phyloP scores from a whole-genome alignment of 2,113 vertebrate species.

The Sinocyclocheilus anophthalmus region DNA sequence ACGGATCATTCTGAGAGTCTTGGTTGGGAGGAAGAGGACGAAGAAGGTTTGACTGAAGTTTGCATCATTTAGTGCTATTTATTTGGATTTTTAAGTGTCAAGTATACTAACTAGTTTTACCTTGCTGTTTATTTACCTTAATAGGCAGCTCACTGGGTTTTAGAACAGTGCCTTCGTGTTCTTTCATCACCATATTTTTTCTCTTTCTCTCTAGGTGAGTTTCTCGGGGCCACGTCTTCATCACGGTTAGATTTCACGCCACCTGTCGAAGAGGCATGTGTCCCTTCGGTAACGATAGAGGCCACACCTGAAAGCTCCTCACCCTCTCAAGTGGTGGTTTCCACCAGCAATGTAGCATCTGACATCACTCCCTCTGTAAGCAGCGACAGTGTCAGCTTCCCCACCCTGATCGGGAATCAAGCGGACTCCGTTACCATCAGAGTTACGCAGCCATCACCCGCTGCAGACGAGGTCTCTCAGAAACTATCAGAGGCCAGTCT shows the following conservation, averaged over 20 bases:
- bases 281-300: constrained; percentile 21
- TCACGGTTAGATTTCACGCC: constrained; percentile 70
- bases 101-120: no score
- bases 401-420: constrained; percentile 85
- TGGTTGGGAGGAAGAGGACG: no score
- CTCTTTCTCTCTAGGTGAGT: constrained; percentile 78
- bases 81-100: no score
- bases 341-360: constrained; percentile 57
- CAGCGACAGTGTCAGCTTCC: constrained; percentile 89
- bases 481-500: constrained; percentile 66
- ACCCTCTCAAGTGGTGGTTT: constrained; percentile 30
- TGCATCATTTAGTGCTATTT: no score
- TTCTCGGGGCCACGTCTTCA: constrained; percentile 76
- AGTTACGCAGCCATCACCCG: constrained; percentile 40
- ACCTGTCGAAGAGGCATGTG: constrained; percentile 64
- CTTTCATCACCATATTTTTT: neutral
- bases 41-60: no score
- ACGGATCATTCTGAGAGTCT: no score
- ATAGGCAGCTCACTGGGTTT: no score
- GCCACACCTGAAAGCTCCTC: constrained; percentile 51
- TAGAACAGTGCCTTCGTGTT: neutral
- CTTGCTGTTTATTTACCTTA: no score
- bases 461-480: constrained; percentile 56
- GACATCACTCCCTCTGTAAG: constrained; percentile 85
- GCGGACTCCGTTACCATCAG: constrained; percentile 39